Conservation (phyloP, 2,888 invertebrate genomes). For the Sialis fuliginosa region DNA sequence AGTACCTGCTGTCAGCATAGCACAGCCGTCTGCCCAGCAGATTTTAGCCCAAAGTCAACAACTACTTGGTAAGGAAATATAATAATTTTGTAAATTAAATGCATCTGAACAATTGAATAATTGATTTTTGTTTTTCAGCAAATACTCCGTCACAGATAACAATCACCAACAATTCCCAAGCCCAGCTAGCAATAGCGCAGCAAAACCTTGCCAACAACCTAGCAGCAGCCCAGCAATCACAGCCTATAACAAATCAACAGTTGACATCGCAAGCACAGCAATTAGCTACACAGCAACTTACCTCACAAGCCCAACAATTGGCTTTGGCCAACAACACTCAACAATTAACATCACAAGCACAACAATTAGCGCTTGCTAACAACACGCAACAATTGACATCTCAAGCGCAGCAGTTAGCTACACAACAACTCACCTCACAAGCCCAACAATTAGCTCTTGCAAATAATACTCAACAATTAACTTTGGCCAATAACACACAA, state of each 20-base stretch:
- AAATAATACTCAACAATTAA: conserved; percentile 18
- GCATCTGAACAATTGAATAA: background rate
- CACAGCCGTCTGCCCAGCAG: conserved; percentile 29
- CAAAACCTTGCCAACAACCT: conserved; percentile 23
- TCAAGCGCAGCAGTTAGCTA: conserved; percentile 19
- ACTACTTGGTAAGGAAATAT: conserved; percentile 4
- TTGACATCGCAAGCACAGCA: conserved; percentile 21
- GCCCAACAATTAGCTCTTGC: conserved; percentile 13
- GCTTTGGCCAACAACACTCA: conserved; percentile 18
- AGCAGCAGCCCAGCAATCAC: conserved; percentile 18
- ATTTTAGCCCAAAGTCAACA: conserved; percentile 27
- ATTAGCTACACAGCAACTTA: conserved; percentile 14
- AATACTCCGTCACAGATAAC: conserved; percentile 17
- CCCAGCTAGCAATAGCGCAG: conserved; percentile 24
- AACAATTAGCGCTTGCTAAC: conserved; percentile 19
- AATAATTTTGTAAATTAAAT: background rate
- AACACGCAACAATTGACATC: conserved; percentile 15
- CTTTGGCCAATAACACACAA: conserved; percentile 14
- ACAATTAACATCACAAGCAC: conserved; percentile 20
- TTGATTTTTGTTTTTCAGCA: background rate
- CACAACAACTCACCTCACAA: no score
- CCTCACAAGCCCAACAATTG: conserved; percentile 13
- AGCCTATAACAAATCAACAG: conserved; percentile 17
- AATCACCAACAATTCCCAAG: conserved; percentile 23
- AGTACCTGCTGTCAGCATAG: conserved; percentile 40